A percentile compares a stretch with the other conserved stretches of the same genome.
Evolutionary conservation across 2,888 invertebrate genomes (phyloP).

Genomic region (Aquatica leii): DNA sequence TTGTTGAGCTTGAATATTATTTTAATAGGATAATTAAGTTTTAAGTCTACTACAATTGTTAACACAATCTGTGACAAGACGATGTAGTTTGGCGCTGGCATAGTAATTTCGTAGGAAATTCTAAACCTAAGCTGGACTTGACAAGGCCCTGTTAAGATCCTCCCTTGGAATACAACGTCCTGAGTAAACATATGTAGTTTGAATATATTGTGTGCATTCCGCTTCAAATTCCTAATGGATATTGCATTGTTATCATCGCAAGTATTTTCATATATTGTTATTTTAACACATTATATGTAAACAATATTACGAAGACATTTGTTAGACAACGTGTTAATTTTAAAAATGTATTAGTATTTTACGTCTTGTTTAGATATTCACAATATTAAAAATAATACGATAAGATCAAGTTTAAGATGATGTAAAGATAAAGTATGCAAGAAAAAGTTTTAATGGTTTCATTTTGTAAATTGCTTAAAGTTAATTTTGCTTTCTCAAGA

Average conservation of each 20-base stretch:
- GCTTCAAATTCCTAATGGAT: conserved; percentile 35
- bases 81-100: conserved; percentile 18
- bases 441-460: conserved; percentile 31
- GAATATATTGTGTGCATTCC: conserved; percentile 37
- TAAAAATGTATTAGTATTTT: too few relatives aligned
- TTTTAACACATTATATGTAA: not conserved
- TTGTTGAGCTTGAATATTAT: too few relatives aligned
- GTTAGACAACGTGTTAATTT: too few relatives aligned
- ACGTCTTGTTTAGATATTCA: not conserved
- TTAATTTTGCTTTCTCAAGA: conserved; percentile 23
- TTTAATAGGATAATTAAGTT: conserved; percentile 4
- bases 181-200: conserved; percentile 36
- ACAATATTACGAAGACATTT: too few relatives aligned
- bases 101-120: conserved; percentile 34
- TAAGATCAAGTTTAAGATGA: conserved; percentile 21
- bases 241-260: conserved; percentile 32
- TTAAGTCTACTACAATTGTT: conserved; percentile 1
- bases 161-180: conserved; percentile 28
- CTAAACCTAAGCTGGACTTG: conserved; percentile 33
- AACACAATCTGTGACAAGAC: conserved; percentile 12
- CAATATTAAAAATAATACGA: conserved; percentile 6
- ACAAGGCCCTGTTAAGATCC: conserved; percentile 33
- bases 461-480: conserved; percentile 28
- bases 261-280: conserved; percentile 23
- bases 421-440: conserved; percentile 24